phyloP scores from a whole-genome alignment of 2,888 invertebrate species.

The Tineola bisselliella region DNA sequence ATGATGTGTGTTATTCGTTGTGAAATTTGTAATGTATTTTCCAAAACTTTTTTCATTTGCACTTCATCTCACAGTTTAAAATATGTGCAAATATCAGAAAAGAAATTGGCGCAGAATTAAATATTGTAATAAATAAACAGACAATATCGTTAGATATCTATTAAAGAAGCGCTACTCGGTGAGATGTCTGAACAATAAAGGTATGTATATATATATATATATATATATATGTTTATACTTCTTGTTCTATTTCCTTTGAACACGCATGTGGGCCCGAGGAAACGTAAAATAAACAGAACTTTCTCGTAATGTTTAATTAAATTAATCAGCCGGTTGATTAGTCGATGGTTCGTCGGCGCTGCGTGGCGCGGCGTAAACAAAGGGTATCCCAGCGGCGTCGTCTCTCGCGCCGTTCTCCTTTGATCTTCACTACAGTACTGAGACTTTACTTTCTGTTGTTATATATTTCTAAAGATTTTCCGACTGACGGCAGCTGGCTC shows the following conservation, averaged over 20 bases:
- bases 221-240: conserved; percentile 59
- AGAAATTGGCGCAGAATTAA: neutral
- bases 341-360: conserved; percentile 58
- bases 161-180: conserved; percentile 9
- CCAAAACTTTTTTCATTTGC: neutral
- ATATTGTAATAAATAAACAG: neutral
- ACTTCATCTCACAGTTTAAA: neutral
- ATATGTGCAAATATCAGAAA: neutral
- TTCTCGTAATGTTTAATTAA: conserved; percentile 69
- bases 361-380: conserved; percentile 51
- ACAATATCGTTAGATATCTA: conserved; percentile 4
- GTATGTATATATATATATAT: no score
- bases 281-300: conserved; percentile 65
- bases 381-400: conserved; percentile 33
- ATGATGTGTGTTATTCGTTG: neutral
- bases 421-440: conserved; percentile 34
- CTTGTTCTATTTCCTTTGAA: conserved; percentile 60
- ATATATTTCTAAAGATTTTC: conserved; percentile 33
- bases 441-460: conserved; percentile 14
- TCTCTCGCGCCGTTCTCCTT: conserved; percentile 28
- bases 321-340: conserved; percentile 68
- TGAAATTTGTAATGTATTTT: neutral
- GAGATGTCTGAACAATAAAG: conserved; percentile 36
- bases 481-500: conserved; percentile 26
- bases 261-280: conserved; percentile 65